phyloP scores from a whole-genome alignment of 2,113 vertebrate species.

The Ellobius talpinus region DNA sequence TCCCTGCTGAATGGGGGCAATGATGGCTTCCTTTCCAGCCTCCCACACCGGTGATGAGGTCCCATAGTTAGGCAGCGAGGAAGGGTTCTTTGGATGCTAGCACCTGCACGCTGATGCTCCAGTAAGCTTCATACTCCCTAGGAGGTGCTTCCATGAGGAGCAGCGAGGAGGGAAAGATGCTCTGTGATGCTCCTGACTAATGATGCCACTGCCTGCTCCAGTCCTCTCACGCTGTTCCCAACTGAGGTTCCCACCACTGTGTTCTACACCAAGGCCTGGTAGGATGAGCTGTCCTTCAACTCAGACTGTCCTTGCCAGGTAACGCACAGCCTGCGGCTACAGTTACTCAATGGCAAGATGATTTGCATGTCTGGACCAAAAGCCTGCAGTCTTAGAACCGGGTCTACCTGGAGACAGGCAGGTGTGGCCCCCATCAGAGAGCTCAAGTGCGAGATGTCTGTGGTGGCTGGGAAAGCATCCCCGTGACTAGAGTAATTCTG shows the following conservation, averaged over 20 bases:
- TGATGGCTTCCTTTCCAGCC: not conserved
- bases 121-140: not conserved
- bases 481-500: not conserved
- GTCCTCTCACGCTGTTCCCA: fast-evolving
- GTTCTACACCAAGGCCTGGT: fast-evolving
- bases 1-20: not conserved
- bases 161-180: not conserved
- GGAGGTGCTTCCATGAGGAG: not conserved
- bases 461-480: not conserved
- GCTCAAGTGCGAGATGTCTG: not conserved
- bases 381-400: fast-evolving
- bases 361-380: not conserved
- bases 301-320: not conserved
- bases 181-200: not conserved
- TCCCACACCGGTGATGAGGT: not conserved
- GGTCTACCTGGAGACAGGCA: no score
- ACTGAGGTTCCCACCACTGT: not conserved
- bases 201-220: fast-evolving
- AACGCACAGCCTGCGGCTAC: not conserved
- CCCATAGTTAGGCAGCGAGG: not conserved
- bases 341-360: fast-evolving
- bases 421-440: fast-evolving
- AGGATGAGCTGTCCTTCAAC: not conserved
- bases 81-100: not conserved
- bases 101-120: fast-evolving